These are phyloP conservation scores for Ruditapes philippinarum DNA, from an alignment of 1,140 invertebrate species.

Conservation along the genomic window DNA sequence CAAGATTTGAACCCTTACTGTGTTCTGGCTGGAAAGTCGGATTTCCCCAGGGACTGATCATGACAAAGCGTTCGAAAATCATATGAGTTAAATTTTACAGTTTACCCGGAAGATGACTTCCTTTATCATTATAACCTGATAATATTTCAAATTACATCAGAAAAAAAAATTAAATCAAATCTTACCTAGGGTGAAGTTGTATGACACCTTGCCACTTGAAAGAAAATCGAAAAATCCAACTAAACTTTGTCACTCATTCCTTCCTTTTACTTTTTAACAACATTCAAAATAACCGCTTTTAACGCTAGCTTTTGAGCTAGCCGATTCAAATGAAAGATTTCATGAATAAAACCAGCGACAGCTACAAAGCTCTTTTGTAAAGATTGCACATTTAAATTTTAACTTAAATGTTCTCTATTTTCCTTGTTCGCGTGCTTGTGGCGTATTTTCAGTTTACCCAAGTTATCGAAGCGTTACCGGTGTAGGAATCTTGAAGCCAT, in stretches of 20 bases:
- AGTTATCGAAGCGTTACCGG: constrained; percentile 1
- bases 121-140: too few relatives aligned
- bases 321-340: neutral
- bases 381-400: neutral
- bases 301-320: neutral
- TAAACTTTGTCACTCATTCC: too few relatives aligned
- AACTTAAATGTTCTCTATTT: neutral
- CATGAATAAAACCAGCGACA: neutral
- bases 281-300: constrained; percentile 22
- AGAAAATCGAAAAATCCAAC: too few relatives aligned
- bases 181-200: neutral
- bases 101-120: too few relatives aligned
- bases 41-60: too few relatives aligned
- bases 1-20: too few relatives aligned
- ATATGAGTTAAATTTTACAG: too few relatives aligned
- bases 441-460: neutral
- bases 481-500: neutral
- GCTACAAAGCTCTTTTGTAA: neutral
- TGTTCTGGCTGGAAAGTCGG: too few relatives aligned
- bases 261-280: neutral
- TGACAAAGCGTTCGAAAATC: too few relatives aligned
- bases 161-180: neutral
- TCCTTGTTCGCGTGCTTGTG: neutral
- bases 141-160: too few relatives aligned
- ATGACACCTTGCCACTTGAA: too few relatives aligned